Conservation (phyloP, 2,113 vertebrate genomes). For the Empidonax alnorum region DNA sequence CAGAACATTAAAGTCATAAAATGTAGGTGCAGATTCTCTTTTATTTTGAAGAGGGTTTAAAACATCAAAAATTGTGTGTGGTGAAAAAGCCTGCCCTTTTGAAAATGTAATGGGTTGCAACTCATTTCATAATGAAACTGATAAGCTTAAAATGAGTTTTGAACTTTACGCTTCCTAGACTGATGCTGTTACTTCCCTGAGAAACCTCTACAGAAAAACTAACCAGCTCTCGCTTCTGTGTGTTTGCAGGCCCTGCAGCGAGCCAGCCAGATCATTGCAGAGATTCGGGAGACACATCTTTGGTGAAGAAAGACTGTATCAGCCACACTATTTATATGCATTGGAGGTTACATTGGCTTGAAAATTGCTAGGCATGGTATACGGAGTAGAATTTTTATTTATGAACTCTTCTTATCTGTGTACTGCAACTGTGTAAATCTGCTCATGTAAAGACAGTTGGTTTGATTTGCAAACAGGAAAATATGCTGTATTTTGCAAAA, state of each 20-base stretch:
- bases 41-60: background rate
- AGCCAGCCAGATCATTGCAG: constrained; percentile 97
- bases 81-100: background rate
- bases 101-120: background rate
- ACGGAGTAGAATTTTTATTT: constrained; percentile 80
- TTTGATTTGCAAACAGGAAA: constrained; percentile 73
- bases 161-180: background rate
- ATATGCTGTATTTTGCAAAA: constrained; percentile 69
- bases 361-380: constrained; percentile 79
- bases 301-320: constrained; percentile 87
- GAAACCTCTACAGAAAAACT: background rate
- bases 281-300: constrained; percentile 96
- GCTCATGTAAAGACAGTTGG: constrained; percentile 70
- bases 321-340: background rate
- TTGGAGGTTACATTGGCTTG: constrained; percentile 60
- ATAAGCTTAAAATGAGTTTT: background rate
- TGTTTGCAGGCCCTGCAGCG: constrained; percentile 89
- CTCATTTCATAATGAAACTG: background rate
- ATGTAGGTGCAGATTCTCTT: background rate
- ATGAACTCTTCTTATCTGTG: constrained; percentile 78
- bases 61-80: background rate
- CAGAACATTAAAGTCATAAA: background rate
- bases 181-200: background rate
- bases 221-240: background rate
- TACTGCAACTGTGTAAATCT: constrained; percentile 71